phyloP scores from a whole-genome alignment of 2,113 vertebrate species.

The Eulacestoma nigropectus region DNA sequence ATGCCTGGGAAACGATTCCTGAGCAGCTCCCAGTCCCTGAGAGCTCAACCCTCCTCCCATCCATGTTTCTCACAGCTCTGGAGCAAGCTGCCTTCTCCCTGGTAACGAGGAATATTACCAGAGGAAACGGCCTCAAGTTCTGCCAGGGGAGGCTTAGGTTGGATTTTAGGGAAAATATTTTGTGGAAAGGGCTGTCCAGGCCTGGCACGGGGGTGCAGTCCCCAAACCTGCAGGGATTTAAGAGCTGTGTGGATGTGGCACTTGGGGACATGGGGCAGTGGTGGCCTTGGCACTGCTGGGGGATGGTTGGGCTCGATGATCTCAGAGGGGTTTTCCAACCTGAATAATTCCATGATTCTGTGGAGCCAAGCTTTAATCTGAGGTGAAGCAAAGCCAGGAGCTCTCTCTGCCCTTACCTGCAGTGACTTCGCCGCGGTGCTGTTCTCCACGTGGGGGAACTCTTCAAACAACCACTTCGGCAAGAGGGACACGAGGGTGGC shows the following conservation, averaged over 20 bases:
- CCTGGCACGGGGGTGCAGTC: not conserved
- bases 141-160: not conserved
- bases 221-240: not conserved
- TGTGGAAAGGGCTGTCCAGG: not conserved
- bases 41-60: not conserved
- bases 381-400: not conserved
- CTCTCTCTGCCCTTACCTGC: slow-evolving; percentile 53
- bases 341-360: rapidly evolving
- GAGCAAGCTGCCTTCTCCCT: not conserved
- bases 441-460: slow-evolving; percentile 69
- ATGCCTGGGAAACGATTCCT: not conserved
- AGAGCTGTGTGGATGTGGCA: not conserved
- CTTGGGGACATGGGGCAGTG: not conserved
- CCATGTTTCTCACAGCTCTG: not conserved
- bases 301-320: rapidly evolving
- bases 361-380: not conserved
- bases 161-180: not conserved
- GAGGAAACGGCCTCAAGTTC: rapidly evolving
- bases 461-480: slow-evolving; percentile 69
- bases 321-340: not conserved
- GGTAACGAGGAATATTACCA: rapidly evolving
- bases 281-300: not conserved
- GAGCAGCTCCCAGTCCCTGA: not conserved
- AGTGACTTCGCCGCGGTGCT: slow-evolving; percentile 61
- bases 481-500: not conserved